phyloP scores from a whole-genome alignment of 2,797 vertebrate genomes.

The Lepilemur septentrionalis region DNA sequence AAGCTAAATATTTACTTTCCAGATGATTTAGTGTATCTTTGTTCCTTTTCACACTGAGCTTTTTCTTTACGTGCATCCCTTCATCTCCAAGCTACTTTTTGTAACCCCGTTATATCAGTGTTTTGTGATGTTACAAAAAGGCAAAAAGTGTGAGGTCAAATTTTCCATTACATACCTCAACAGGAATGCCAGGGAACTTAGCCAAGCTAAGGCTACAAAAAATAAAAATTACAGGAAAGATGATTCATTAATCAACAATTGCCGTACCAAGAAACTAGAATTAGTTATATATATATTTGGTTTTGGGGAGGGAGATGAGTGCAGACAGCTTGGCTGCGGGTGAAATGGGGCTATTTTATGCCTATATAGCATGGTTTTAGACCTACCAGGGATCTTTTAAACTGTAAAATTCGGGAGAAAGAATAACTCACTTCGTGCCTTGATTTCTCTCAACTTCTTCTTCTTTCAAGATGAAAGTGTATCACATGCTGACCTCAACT shows the following conservation, averaged over 20 bases:
- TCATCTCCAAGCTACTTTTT: slow-evolving; percentile 78
- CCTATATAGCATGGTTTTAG: slow-evolving; percentile 47
- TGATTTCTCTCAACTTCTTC: slow-evolving; percentile 42
- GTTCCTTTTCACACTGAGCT: slow-evolving; percentile 75
- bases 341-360: slow-evolving; percentile 60
- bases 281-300: slow-evolving; percentile 75
- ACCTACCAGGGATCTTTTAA: neutral
- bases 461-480: slow-evolving; percentile 20
- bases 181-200: slow-evolving; percentile 86
- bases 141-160: slow-evolving; percentile 84
- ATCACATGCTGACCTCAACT: neutral
- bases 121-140: slow-evolving; percentile 86
- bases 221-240: slow-evolving; percentile 88
- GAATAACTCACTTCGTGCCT: slow-evolving; percentile 34
- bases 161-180: slow-evolving; percentile 87
- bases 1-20: slow-evolving; percentile 83
- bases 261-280: slow-evolving; percentile 80
- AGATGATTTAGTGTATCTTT: slow-evolving; percentile 79
- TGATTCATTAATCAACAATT: slow-evolving; percentile 88
- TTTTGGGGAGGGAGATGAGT: slow-evolving; percentile 61
- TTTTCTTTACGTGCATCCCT: slow-evolving; percentile 76
- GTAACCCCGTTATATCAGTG: slow-evolving; percentile 77
- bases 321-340: slow-evolving; percentile 16
- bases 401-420: neutral
- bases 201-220: slow-evolving; percentile 86